These are phyloP conservation scores for Gracilinanus agilis DNA, from an alignment of 2,113 vertebrate genomes.

Conservation along the genomic window DNA sequence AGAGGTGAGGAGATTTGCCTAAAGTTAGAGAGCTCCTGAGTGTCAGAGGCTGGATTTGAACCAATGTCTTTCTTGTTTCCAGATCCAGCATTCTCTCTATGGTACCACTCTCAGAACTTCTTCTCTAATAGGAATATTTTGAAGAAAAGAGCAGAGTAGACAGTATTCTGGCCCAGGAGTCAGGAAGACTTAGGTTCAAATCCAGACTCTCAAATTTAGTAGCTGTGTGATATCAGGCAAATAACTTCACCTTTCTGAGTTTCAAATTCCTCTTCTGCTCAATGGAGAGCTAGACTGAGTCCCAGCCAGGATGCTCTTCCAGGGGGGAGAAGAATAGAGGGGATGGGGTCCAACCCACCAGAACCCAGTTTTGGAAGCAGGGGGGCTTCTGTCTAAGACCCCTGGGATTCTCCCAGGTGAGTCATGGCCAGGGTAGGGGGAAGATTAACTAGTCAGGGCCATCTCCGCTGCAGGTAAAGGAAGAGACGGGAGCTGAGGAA, in stretches of 20 bases:
- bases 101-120: not conserved
- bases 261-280: not conserved
- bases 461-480: not conserved
- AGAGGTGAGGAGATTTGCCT: not conserved
- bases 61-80: not conserved
- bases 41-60: not conserved
- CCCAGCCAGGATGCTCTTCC: constrained; percentile 38
- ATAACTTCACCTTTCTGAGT: constrained; percentile 19
- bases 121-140: not conserved
- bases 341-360: not conserved
- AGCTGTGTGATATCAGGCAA: constrained; percentile 14
- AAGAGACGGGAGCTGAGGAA: not conserved
- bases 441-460: not conserved
- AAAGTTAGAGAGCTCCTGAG: not conserved
- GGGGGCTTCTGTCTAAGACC: not conserved
- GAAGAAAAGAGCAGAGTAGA: not conserved
- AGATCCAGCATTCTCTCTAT: not conserved
- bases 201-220: not conserved
- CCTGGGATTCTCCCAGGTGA: not conserved
- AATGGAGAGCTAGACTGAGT: not conserved
- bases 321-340: constrained; percentile 8
- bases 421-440: not conserved
- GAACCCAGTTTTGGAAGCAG: not conserved
- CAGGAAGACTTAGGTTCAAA: not conserved
- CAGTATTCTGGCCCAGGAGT: not conserved